Base-by-base conservation (phyloP, 2,113 vertebrate genomes). In the Siniperca chuatsi region DNA sequence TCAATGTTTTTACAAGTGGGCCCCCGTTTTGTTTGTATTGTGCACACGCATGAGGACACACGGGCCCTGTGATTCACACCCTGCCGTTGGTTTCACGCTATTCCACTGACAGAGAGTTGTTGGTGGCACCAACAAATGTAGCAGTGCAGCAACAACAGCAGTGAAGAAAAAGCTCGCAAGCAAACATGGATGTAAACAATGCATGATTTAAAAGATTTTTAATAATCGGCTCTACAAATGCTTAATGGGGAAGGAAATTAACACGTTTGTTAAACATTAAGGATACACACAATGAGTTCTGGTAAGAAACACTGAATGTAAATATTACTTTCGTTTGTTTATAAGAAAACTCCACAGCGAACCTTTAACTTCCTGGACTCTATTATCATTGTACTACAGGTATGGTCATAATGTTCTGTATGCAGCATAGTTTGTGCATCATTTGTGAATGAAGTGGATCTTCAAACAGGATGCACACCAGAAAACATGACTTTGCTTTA, bases 261-360 rank as follows among this genome's bases (percentile, higher is more conserved):
- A 62, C 55, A 48, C 1, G 21, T 68, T 40, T 44, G 10, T 21
- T 40, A 37, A 8, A 69, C 3, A 9, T 35, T 20, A 35, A 52
- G 44, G n/a, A 77, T 50, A 8, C 4, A 44, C 11, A 57, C 21
- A 40, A 4, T 65, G 21, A 44, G 23, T 9, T 37, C 35, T 37
- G 35, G 35, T 37, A 29, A 29, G 29, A 29, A 29, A 29, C 29
- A 29, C 29, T 29, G 29, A 29, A 29, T 29, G 29, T 29, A 29
- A 29, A 29, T 29, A 29, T 29, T 29, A 35, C 2, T 29, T 54
- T 71, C 57, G 2, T 57, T 55, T 37, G n/a, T 65, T 13, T 20
- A 50, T 21, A 64, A 70, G 16, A 82, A 33, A 90, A 80, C 80
- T 91, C 82, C 80, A 75, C 83, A 82, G 54, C 78, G 69, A 13